Base-by-base conservation (phyloP, 37 sponge, comb jelly and placozoan genomes). In the Diacarnus erythraeanus region DNA sequence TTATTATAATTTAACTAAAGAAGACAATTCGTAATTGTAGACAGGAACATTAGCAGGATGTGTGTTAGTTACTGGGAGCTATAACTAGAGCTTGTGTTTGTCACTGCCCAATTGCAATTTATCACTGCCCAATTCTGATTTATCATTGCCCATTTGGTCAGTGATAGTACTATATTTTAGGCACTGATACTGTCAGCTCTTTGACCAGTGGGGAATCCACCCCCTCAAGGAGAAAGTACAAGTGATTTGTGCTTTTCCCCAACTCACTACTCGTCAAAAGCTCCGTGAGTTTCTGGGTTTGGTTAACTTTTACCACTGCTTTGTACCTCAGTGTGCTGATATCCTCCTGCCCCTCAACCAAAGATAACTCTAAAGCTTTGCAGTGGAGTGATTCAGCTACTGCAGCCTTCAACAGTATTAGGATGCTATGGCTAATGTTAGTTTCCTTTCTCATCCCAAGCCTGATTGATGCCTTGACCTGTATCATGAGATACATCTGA, bases 401-500 rank as follows among this genome's bases (percentile, higher is more conserved):
- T 5, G 5, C 77, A 36, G 77, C 72, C 1, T 84, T 84, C 60
- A 34, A n/a, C 29, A 6, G 1, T 1, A 56, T 67, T 57, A 84
- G 77, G 60, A 73, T n/a, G 84, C 80, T 27, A 61, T 75, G 0
- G 79, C 76, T 1, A 42, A 73, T 0, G 80, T 78, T 42, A 57
- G 84, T 61, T 75, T 89, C 38, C 70, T 89, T 1, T 6, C 58
- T 33, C 43, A 89, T 60, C 89, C 89, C 41, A 58, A 57, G 57
- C 56, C 85, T 4, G 72, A 79, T 5, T n/a, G n/a, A n/a, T n/a
- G 83, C 83, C 58, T 78, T 81, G 2, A 81, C 80, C 31, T 47
- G 75, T 57, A n/a, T n/a, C n/a, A n/a, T n/a, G n/a, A 20, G 90
- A 88, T 63, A 80, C 89, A 59, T 88, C n/a, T n/a, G n/a, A n/a